phyloP scores from a whole-genome alignment of 2,888 invertebrate genomes.

The Andrena fulva region DNA sequence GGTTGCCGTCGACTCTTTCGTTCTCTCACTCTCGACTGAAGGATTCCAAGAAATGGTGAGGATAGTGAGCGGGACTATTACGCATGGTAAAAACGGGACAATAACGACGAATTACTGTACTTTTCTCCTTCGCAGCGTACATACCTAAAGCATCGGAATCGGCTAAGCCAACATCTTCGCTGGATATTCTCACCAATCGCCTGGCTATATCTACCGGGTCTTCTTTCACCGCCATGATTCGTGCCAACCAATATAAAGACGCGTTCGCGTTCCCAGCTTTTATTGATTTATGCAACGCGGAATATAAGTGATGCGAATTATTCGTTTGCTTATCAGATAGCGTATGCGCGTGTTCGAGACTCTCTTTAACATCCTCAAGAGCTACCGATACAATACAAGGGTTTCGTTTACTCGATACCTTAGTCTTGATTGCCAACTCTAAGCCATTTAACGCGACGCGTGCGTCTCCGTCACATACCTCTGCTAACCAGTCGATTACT shows the following conservation, averaged over 20 bases:
- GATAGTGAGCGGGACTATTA: too few species aligned
- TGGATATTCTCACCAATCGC: constrained; percentile 73
- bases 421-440: constrained; percentile 66
- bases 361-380: constrained; percentile 65
- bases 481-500: constrained; percentile 69
- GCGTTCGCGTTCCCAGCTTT: constrained; percentile 69
- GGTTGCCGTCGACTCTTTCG: too few species aligned
- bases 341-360: constrained; percentile 60
- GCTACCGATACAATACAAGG: constrained; percentile 35
- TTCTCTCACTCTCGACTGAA: too few species aligned
- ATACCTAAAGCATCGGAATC: constrained; percentile 74
- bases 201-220: constrained; percentile 76
- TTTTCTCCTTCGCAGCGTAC: neutral
- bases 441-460: constrained; percentile 69
- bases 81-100: too few species aligned
- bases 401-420: constrained; percentile 20
- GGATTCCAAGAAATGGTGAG: too few species aligned
- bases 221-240: constrained; percentile 74
- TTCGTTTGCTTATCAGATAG: constrained; percentile 59
- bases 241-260: constrained; percentile 74
- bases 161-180: constrained; percentile 71
- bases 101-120: too few species aligned
- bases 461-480: constrained; percentile 73
- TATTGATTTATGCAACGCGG: constrained; percentile 75
- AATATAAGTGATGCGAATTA: constrained; percentile 70